Conservation (phyloP, 2,113 vertebrate species). For the Redunca redunca region DNA sequence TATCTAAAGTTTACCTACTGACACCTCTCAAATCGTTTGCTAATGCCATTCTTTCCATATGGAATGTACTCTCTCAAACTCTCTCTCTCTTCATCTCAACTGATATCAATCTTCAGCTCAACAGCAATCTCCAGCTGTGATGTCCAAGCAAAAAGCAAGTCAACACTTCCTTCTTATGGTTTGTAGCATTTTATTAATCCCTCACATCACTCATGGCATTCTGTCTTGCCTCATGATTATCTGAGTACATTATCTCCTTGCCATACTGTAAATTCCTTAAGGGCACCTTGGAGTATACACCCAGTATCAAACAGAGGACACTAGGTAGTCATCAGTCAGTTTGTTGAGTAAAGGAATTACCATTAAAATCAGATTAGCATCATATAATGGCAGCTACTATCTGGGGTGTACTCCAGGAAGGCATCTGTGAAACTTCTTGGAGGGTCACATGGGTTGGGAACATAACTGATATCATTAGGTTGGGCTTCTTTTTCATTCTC, state of each 20-base stretch:
- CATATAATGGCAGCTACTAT: neutral
- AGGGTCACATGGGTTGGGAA: neutral
- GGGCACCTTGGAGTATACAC: neutral
- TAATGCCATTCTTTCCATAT: neutral
- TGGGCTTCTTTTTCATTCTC: neutral
- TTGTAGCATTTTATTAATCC: neutral
- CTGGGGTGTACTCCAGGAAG: neutral
- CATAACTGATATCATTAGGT: neutral
- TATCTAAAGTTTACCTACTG: neutral
- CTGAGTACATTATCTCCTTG: neutral
- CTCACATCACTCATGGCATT: neutral
- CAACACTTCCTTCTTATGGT: neutral
- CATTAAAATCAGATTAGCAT: neutral
- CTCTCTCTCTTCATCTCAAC: neutral
- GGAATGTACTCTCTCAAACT: neutral
- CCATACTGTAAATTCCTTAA: neutral
- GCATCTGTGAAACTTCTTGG: neutral
- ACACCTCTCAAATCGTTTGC: neutral
- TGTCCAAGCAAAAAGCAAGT: neutral
- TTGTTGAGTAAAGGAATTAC: neutral
- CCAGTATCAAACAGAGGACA: neutral
- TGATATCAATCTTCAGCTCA: neutral
- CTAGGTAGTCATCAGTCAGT: neutral
- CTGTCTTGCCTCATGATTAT: neutral
- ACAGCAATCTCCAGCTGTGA: neutral